Conservation (phyloP, 2,888 invertebrate genomes). For the Euzophera pinguis region DNA sequence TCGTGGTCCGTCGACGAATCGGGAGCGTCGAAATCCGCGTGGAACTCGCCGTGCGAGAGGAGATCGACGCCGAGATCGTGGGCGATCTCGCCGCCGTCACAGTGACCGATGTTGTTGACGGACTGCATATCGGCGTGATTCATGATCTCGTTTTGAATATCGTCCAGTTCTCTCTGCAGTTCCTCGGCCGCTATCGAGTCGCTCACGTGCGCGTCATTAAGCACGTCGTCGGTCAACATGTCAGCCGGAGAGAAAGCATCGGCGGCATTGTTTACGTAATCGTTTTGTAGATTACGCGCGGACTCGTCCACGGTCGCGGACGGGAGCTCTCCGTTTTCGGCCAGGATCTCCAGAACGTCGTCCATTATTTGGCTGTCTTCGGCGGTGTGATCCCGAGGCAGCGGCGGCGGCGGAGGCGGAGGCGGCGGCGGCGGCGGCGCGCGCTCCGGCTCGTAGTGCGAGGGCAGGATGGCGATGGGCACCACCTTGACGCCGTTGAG, state of each 20-base stretch:
- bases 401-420: conserved; percentile 48
- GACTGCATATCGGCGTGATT: conserved; percentile 58
- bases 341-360: conserved; percentile 95
- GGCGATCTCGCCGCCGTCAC: conserved; percentile 48
- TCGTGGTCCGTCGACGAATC: conserved; percentile 57
- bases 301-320: conserved; percentile 88
- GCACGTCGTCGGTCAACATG: conserved; percentile 55
- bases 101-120: conserved; percentile 34
- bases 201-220: conserved; percentile 47
- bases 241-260: conserved; percentile 52
- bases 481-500: conserved; percentile 82
- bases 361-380: conserved; percentile 89
- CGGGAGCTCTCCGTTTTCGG: conserved; percentile 95
- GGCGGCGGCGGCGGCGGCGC: conserved; percentile 49
- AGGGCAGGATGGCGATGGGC: conserved; percentile 70
- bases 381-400: conserved; percentile 43
- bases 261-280: conserved; percentile 38
- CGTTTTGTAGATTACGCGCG: conserved; percentile 42
- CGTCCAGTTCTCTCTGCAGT: conserved; percentile 62
- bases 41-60: conserved; percentile 49
- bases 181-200: conserved; percentile 64
- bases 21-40: conserved; percentile 52
- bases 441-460: conserved; percentile 63
- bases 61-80: conserved; percentile 50
- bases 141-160: conserved; percentile 71